phyloP scores from a whole-genome alignment of 2,797 vertebrate species.

The Hapalemur alaotrensis region DNA sequence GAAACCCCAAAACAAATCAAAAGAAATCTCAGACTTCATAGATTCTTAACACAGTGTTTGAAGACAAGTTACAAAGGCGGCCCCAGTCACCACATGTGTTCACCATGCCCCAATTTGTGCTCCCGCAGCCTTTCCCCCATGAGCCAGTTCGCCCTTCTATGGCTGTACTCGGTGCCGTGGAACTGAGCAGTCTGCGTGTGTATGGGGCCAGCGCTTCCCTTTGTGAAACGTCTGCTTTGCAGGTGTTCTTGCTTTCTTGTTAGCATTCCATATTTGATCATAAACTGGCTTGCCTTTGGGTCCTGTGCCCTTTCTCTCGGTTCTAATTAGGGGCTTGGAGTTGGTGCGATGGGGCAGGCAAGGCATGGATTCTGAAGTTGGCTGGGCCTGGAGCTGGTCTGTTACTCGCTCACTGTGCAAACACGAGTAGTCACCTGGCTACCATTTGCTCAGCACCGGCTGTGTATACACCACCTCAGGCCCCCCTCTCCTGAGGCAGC shows the following conservation, averaged over 20 bases:
- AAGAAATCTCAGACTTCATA: not conserved
- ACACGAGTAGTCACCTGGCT: not conserved
- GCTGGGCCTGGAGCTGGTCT: not conserved
- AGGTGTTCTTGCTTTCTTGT: not conserved
- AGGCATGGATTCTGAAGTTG: not conserved
- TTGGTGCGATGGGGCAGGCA: not conserved
- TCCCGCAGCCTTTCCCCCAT: not conserved
- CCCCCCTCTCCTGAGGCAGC: not conserved
- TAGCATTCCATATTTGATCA: slow-evolving; percentile 11
- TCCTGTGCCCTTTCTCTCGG: not conserved
- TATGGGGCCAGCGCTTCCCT: not conserved
- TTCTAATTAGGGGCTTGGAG: not conserved
- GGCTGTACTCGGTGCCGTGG: not conserved
- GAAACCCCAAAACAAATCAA: not conserved
- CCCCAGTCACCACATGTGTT: not conserved
- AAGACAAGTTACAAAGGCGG: not conserved
- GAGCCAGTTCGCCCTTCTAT: not conserved
- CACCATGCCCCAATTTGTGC: not conserved
- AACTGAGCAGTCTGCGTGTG: not conserved
- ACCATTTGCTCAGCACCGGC: not conserved
- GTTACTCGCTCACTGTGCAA: not conserved
- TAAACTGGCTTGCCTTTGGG: not conserved
- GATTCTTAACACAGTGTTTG: not conserved
- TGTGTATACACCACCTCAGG: not conserved
- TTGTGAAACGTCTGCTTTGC: not conserved